phyloP scores from a whole-genome alignment of 2,113 vertebrate genomes.

The Procavia capensis region DNA sequence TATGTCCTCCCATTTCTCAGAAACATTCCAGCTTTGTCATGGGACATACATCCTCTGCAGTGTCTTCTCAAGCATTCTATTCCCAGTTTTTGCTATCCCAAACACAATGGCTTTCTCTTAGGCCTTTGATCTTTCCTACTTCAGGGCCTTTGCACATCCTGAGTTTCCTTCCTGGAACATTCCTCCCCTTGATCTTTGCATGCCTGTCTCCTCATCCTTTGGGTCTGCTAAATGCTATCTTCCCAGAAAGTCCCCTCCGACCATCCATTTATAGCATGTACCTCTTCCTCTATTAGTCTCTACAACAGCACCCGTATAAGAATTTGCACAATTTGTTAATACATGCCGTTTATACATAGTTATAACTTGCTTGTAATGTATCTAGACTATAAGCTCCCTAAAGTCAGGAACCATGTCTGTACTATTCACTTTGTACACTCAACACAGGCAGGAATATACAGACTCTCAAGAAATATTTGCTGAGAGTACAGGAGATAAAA shows the following conservation, averaged over 20 bases:
- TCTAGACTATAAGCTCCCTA: background rate
- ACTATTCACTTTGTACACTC: background rate
- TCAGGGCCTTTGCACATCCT: background rate
- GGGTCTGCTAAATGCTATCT: background rate
- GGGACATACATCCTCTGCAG: background rate
- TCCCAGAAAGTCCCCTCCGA: background rate
- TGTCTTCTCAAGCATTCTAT: background rate
- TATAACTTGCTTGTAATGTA: background rate
- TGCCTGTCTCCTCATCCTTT: background rate
- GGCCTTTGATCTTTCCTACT: background rate
- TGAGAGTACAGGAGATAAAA: background rate
- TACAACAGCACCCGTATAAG: background rate
- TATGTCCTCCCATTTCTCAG: background rate
- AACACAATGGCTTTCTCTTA: background rate
- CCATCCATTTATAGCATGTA: background rate
- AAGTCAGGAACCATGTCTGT: background rate
- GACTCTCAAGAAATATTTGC: background rate
- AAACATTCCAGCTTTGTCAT: background rate
- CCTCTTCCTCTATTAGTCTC: background rate
- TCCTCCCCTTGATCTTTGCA: background rate
- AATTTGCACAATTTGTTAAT: constrained; percentile 3
- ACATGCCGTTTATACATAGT: background rate
- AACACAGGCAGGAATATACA: background rate
- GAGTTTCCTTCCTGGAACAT: background rate
- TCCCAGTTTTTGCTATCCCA: background rate